Conservation (phyloP, 35 echinoderm and acorn worm species). For the Lytechinus variegatus region DNA sequence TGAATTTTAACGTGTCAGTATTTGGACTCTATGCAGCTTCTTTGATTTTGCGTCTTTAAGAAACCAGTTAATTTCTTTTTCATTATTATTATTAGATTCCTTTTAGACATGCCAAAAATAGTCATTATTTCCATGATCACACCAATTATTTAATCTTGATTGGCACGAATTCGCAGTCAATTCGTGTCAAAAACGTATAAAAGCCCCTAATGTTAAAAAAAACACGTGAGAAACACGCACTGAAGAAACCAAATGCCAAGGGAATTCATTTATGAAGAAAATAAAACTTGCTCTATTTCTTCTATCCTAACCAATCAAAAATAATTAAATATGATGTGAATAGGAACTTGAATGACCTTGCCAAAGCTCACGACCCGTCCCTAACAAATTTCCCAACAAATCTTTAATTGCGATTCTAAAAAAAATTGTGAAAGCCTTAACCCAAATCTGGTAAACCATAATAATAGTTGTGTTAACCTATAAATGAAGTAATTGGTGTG, state of each 20-base stretch:
- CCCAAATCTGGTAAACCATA: background rate
- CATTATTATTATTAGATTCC: no score
- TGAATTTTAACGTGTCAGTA: background rate
- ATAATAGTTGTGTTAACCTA: constrained; percentile 20
- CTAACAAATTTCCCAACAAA: background rate
- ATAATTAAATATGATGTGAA: background rate
- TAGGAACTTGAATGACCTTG: background rate
- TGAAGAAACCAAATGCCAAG: no score
- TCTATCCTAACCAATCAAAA: background rate
- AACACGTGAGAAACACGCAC: no score
- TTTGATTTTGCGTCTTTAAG: background rate
- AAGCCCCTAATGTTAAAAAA: no score
- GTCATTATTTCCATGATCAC: no score
- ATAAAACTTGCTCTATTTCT: background rate
- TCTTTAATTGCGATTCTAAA: background rate
- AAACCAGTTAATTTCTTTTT: background rate
- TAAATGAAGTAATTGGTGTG: background rate
- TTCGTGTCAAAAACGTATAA: no score
- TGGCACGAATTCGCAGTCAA: no score
- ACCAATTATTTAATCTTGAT: no score
- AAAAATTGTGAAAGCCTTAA: background rate
- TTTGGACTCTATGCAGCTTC: background rate
- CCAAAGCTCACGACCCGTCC: background rate
- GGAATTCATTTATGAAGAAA: no score
- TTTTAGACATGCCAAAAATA: no score